Evolutionary conservation across 1,140 invertebrate genomes (phyloP), one percentile per base, ranked within the genome.

Genomic region (Heterodera schachtii): DNA sequence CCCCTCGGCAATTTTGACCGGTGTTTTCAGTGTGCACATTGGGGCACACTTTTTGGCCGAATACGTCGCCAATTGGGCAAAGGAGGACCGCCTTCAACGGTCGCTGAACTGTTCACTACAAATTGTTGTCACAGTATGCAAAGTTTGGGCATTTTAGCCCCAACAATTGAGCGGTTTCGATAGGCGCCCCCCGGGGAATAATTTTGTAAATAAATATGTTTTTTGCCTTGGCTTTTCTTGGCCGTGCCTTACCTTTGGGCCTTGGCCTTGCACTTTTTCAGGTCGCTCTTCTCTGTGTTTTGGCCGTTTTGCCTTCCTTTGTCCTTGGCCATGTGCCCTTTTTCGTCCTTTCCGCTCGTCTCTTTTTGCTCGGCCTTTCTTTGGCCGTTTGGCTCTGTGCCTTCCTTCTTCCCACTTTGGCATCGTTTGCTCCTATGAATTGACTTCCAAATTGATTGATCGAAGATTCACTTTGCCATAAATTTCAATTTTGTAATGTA

Each of bases 311-410:
- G 43, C 82, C 81, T 3, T 79, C 82, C 21, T 19, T 82, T 3
- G 41, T 82, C 3, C 46, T 52, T 13, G 84, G 80, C n/a, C 52
- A 71, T 11, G 81, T 64, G 57, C 31, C 31, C 9, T 76, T 82
- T 47, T 82, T 82, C 81, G 46, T n/a, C 5, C 64, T 83, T 7
- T 66, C 84, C 46, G 83, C 81, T 31, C 81, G 83, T 5, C 13
- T 82, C 11, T 49, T 70, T 7, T 43, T 84, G 21, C 21, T 82
- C 67, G 81, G 21, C 70, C n/a, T 64, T 31, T 78, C 57, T 44
- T 79, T 81, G 78, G 49, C 46, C 6, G 16, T 81, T 9, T 79
- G 74, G 66, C 80, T 81, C 41, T 70, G 66, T 46, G 46, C 78
- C n/a, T 57, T 81, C 9, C 31, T 81, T n/a, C 64, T 81, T 3